A percentile compares a stretch with the other conserved stretches of the same genome.
Evolutionary conservation across 2,113 vertebrate genomes (phyloP).

Genomic region (Carassius carassius): DNA sequence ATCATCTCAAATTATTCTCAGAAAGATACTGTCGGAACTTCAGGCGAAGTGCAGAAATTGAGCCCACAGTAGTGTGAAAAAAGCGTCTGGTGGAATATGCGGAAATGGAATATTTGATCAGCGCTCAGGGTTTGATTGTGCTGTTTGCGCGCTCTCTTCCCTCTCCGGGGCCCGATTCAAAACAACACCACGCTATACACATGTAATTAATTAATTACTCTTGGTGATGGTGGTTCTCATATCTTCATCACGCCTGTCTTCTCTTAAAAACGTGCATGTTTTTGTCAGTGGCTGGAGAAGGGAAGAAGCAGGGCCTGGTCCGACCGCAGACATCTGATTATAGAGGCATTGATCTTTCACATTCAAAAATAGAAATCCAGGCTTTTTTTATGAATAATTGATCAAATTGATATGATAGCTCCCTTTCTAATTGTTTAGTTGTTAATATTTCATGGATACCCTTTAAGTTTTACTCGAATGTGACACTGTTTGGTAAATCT

Average conservation of each 20-base stretch:
- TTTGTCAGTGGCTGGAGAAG: slow-evolving; percentile 7
- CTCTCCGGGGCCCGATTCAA: slow-evolving; percentile 29
- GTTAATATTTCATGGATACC: slow-evolving; percentile 74
- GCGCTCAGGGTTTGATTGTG: slow-evolving; percentile 12
- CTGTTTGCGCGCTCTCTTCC: neutral
- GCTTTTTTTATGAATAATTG: slow-evolving; percentile 50
- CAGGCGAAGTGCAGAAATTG: slow-evolving; percentile 16
- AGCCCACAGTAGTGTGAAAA: slow-evolving; percentile 6
- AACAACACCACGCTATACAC: slow-evolving; percentile 18
- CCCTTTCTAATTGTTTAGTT: slow-evolving; percentile 73
- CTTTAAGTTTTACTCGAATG: slow-evolving; percentile 58
- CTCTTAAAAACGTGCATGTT: neutral
- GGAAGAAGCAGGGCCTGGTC: neutral
- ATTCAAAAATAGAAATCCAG: slow-evolving; percentile 42
- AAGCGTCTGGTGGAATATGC: neutral
- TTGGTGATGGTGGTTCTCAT: neutral
- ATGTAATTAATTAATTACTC: slow-evolving; percentile 46
- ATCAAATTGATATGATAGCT: slow-evolving; percentile 50
- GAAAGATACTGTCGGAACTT: slow-evolving; percentile 1
- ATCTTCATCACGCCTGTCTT: slow-evolving; percentile 12
- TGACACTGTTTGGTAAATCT: slow-evolving; percentile 55
- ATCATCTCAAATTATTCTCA: slow-evolving; percentile 26
- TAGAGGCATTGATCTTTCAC: slow-evolving; percentile 41
- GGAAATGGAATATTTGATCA: slow-evolving; percentile 50
- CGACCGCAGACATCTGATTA: slow-evolving; percentile 25